A percentile compares a stretch with the other conserved stretches of the same genome.
Conservation (phyloP, 2,113 vertebrate genomes). For the Oostethus manadensis region DNA sequence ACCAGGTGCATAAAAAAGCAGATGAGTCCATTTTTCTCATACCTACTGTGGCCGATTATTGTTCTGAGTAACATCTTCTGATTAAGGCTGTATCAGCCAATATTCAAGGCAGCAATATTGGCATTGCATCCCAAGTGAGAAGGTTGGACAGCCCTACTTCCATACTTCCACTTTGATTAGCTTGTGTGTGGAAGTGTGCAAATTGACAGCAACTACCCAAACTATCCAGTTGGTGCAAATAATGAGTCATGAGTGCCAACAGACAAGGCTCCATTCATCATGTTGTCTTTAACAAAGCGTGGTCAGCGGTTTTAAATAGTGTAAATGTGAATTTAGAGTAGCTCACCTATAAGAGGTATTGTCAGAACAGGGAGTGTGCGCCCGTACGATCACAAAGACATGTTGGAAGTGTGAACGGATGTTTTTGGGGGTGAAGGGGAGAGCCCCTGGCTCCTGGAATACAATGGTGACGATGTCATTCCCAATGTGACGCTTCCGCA, state of each 20-base stretch:
- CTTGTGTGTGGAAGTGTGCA: no score
- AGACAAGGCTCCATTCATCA: no score
- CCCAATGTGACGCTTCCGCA: slow-evolving; percentile 94
- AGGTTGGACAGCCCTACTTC: no score
- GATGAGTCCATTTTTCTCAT: no score
- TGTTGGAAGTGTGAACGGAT: slow-evolving; percentile 98
- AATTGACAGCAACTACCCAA: slow-evolving; percentile 1
- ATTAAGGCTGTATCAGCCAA: no score
- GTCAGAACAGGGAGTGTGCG: slow-evolving; percentile 85
- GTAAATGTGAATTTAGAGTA: background rate
- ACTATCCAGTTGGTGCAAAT: background rate
- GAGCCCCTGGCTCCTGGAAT: slow-evolving; percentile 95
- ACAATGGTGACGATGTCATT: slow-evolving; percentile 98
- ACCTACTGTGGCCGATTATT: no score
- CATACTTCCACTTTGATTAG: no score
- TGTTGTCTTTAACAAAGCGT: background rate
- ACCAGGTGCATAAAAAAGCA: no score
- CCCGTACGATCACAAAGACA: slow-evolving; percentile 89
- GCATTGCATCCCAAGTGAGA: no score
- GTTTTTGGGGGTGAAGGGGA: slow-evolving; percentile 96
- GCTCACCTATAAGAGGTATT: slow-evolving; percentile 90
- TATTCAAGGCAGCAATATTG: no score
- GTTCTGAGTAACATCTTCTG: no score
- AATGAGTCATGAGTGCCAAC: background rate
- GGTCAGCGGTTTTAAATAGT: no score